These are phyloP conservation scores for Arge pagana DNA, from an alignment of 2,888 invertebrate species.

Conservation along the genomic window DNA sequence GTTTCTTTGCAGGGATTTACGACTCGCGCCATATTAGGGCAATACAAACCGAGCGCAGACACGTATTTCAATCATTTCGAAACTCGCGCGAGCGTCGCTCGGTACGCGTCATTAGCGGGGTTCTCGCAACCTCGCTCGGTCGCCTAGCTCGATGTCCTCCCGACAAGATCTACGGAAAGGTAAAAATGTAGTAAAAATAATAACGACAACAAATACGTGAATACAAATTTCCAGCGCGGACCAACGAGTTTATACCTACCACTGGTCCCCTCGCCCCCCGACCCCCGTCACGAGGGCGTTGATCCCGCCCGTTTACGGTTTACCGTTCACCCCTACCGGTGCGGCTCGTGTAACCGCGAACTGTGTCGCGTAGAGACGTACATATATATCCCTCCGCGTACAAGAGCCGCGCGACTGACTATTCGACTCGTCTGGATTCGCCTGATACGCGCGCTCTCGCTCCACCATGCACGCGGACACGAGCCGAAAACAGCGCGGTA, in stretches of 20 bases:
- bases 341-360: too few species aligned
- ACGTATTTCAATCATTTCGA: conserved; percentile 48
- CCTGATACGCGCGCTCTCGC: too few species aligned
- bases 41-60: conserved; percentile 37
- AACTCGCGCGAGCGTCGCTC: conserved; percentile 16
- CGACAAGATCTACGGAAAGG: conserved; percentile 46
- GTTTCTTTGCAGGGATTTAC: conserved; percentile 51
- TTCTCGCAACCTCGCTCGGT: conserved; percentile 46
- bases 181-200: conserved; percentile 17
- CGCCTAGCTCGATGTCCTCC: conserved; percentile 44
- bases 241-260: conserved; percentile 12
- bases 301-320: too few species aligned
- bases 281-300: too few species aligned
- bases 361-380: too few species aligned
- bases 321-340: too few species aligned
- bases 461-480: too few species aligned
- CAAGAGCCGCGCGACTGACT: too few species aligned
- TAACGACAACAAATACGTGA: conserved; percentile 9
- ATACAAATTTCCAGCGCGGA: conserved; percentile 9
- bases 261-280: not conserved
- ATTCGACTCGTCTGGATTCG: too few species aligned
- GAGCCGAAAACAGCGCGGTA: too few species aligned
- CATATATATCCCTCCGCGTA: too few species aligned
- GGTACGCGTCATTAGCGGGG: conserved; percentile 41
- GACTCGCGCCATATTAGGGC: conserved; percentile 46